Conservation (phyloP, 1,140 invertebrate genomes). For the Aethina tumida region DNA sequence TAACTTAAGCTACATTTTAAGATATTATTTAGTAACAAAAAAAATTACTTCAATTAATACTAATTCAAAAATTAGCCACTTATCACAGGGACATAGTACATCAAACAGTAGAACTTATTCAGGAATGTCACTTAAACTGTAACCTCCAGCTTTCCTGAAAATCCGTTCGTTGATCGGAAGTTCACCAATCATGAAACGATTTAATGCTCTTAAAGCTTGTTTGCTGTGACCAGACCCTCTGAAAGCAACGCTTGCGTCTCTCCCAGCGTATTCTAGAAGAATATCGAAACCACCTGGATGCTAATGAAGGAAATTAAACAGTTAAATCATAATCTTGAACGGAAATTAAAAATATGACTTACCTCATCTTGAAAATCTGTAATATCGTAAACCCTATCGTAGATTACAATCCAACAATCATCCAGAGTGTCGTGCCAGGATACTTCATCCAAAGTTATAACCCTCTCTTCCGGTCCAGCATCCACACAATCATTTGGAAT, state of each 20-base stretch:
- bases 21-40: no score
- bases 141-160: slow-evolving; percentile 43
- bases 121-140: slow-evolving; percentile 29
- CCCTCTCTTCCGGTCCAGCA: no score
- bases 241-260: slow-evolving; percentile 76
- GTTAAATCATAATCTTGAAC: slow-evolving; percentile 1
- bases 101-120: no score
- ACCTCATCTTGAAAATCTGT: slow-evolving; percentile 57
- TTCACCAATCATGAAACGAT: slow-evolving; percentile 60
- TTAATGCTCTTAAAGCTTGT: slow-evolving; percentile 46
- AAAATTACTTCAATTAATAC: no score
- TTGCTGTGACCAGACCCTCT: slow-evolving; percentile 67
- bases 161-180: slow-evolving; percentile 56
- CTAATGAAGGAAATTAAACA: no score
- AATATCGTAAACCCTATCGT: slow-evolving; percentile 64
- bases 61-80: no score
- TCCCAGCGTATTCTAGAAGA: slow-evolving; percentile 73
- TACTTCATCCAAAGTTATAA: slow-evolving; percentile 52
- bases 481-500: no score
- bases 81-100: no score
- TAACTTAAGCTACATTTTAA: no score
- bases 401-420: slow-evolving; percentile 61
- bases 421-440: slow-evolving; percentile 48
- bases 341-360: slow-evolving; percentile 13
- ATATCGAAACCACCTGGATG: slow-evolving; percentile 80